These are phyloP conservation scores for Hemicordylus capensis DNA, from an alignment of 2,113 vertebrate genomes.

Conservation along the genomic window DNA sequence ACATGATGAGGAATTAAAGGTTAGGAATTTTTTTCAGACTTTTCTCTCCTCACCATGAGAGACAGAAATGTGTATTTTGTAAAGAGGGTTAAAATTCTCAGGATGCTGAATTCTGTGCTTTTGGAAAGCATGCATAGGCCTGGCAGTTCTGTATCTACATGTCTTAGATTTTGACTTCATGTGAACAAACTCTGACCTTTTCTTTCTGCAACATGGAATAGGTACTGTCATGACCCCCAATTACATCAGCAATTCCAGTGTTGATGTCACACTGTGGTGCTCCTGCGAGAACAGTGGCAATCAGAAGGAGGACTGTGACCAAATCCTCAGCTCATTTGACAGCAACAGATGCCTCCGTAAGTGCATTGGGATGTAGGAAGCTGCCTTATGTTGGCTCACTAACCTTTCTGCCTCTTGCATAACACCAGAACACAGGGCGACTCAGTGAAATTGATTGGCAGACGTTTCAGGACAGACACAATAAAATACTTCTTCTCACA, in stretches of 20 bases:
- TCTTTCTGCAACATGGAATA: slow-evolving; percentile 67
- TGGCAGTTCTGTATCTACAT: not conserved
- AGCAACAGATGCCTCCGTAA: slow-evolving; percentile 91
- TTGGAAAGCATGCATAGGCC: not conserved
- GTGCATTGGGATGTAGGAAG: slow-evolving; percentile 47
- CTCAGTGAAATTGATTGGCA: not conserved
- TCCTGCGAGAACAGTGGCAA: slow-evolving; percentile 89
- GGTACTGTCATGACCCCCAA: slow-evolving; percentile 94
- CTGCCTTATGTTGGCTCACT: not conserved
- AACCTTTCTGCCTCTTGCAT: not conserved
- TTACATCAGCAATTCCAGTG: slow-evolving; percentile 87
- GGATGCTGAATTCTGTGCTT: not conserved
- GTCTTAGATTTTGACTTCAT: not conserved
- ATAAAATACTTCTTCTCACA: not conserved
- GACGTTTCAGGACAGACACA: not conserved
- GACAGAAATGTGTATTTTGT: not conserved
- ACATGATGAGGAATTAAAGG: not conserved
- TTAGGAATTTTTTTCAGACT: not conserved
- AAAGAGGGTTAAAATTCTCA: not conserved
- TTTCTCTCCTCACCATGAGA: not conserved
- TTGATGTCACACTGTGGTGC: slow-evolving; percentile 89
- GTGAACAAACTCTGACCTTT: slow-evolving; percentile 10
- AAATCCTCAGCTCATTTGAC: slow-evolving; percentile 85
- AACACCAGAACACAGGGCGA: not conserved
- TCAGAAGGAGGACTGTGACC: slow-evolving; percentile 83